phyloP scores from a whole-genome alignment of 2,888 invertebrate genomes.

The Zhuqinia jingwanae region DNA sequence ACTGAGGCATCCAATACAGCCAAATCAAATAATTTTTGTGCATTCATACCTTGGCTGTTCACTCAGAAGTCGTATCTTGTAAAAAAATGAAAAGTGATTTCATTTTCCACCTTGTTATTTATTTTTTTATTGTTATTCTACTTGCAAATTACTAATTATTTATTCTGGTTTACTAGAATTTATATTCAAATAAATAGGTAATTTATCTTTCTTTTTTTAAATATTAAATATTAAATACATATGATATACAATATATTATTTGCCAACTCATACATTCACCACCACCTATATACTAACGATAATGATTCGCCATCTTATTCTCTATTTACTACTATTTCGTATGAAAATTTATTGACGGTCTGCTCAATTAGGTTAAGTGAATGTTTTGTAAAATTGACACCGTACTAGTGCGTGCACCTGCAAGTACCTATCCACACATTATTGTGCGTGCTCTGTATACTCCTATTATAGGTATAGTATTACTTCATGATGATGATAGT shows the following conservation, averaged over 20 bases:
- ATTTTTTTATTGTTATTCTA: not conserved
- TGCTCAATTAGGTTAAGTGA: conserved; percentile 26
- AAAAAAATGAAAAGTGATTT: conserved; percentile 34
- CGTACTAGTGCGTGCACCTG: conserved; percentile 2
- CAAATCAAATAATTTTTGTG: conserved; percentile 56
- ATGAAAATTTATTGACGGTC: too few relatives aligned
- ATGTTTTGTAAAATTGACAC: conserved; percentile 17
- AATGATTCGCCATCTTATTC: too few relatives aligned
- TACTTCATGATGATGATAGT: not conserved
- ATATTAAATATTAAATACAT: too few relatives aligned
- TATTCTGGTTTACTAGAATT: not conserved
- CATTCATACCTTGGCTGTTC: conserved; percentile 69
- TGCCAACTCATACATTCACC: conserved; percentile 23
- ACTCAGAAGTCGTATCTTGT: conserved; percentile 14
- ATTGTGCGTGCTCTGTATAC: conserved; percentile 1
- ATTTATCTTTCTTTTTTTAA: too few relatives aligned
- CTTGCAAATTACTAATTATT: not conserved
- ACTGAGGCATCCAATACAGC: not conserved
- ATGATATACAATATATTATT: not conserved
- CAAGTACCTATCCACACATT: conserved; percentile 23
- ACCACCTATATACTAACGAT: not conserved
- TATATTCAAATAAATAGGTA: not conserved
- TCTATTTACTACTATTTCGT: too few relatives aligned
- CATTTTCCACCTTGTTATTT: not conserved
- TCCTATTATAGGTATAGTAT: not conserved